phyloP scores from a whole-genome alignment of 2,888 invertebrate species.

The Cetonia aurata region DNA sequence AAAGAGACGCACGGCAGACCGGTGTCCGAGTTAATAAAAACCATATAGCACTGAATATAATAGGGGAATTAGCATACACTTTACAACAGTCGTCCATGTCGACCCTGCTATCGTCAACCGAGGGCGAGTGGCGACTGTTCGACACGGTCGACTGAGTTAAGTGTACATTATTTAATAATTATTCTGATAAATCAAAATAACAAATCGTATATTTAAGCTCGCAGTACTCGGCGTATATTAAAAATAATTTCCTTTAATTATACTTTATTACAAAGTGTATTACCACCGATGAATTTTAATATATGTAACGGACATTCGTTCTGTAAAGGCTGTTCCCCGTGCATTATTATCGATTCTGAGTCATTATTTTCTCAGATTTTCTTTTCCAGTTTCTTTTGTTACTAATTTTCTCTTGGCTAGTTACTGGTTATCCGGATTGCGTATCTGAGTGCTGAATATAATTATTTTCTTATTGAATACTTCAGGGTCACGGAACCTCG shows the following conservation, averaged over 20 bases:
- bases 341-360: constrained; percentile 22
- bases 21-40: constrained; percentile 55
- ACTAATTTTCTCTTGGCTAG: background rate
- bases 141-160: constrained; percentile 60
- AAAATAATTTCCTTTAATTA: constrained; percentile 67
- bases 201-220: constrained; percentile 66
- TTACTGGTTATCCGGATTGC: constrained; percentile 21
- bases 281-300: constrained; percentile 54
- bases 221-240: constrained; percentile 61
- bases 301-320: constrained; percentile 36
- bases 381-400: constrained; percentile 12
- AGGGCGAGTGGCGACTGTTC: constrained; percentile 7
- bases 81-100: constrained; percentile 51
- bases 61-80: constrained; percentile 67
- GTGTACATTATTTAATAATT: constrained; percentile 68
- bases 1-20: constrained; percentile 46
- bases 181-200: constrained; percentile 69
- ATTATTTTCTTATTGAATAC: constrained; percentile 28
- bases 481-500: background rate
- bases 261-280: constrained; percentile 63
- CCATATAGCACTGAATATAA: constrained; percentile 68
- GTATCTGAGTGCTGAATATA: background rate
- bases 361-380: constrained; percentile 15
- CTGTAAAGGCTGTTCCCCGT: constrained; percentile 12
- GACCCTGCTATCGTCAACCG: constrained; percentile 50